Evolutionary conservation across 1,140 invertebrate genomes (phyloP), one percentile per base, ranked within the genome.

Genomic region (Drosophila lacteicornis): DNA sequence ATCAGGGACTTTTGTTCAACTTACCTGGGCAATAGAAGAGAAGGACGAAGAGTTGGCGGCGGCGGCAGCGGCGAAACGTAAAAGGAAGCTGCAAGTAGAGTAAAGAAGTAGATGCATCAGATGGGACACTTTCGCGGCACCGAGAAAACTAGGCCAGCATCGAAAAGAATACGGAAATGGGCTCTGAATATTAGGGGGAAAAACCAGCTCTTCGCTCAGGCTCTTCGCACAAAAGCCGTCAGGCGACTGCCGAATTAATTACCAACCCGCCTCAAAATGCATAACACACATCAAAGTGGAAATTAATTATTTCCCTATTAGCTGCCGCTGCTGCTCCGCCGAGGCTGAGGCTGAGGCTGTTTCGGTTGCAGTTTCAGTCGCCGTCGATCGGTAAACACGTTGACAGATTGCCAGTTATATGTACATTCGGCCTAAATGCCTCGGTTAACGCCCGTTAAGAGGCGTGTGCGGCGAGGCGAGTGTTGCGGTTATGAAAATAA

Each of bases 271-370:
- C 63, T 59, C 27, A 57, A 81, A 76, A 81, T 56, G 47, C 65
- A 65, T 71, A 80, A 66, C 65, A 70, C 55, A 69, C 30, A 65
- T 43, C 51, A 25, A 60, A 57, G 50, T 66, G 57, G 45, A 56
- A 38, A 68, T 85, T 81, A 86, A 85, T 86, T 82, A 85, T 86
- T 86, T 81, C 74, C 74, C 82, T 68, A 75, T 82, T 80, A 67
- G 65, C 46, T 59, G 81, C 55, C 49, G 19, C 47, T 17, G 50
- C 9, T 51, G 79, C 56, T 55, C n/a, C 45, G 43, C 19, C 56
- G 58, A 27, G 13, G 59, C 53, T 27, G 69, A 38, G 49, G 43
- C 19, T 50, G 58, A 27, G 13, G 59, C 53, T 27, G 69, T 43
- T 53, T 61, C 45, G 50, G 51, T 57, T 51, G 61, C 59, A 50